A percentile compares a stretch with the other conserved stretches of the same genome.
Evolutionary conservation across 2,888 invertebrate species (phyloP).

Genomic region (Oegoconia quadripuncta): DNA sequence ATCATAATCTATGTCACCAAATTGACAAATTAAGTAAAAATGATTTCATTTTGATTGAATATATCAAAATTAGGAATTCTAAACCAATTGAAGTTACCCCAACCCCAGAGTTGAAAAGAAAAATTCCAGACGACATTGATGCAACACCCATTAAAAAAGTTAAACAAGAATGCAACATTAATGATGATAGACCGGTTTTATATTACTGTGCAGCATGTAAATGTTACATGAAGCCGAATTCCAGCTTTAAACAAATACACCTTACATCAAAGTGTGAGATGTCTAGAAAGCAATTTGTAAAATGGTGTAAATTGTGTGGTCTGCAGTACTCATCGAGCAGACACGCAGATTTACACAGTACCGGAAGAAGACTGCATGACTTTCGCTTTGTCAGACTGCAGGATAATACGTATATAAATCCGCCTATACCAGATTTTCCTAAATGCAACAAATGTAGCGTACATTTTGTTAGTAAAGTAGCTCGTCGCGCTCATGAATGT

Average conservation of each 20-base stretch:
- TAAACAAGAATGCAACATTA: not conserved
- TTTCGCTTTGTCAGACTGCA: constrained; percentile 26
- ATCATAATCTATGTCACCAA: constrained; percentile 25
- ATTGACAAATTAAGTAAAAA: constrained; percentile 14
- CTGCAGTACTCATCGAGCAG: constrained; percentile 18
- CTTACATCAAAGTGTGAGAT: not conserved
- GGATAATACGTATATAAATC: constrained; percentile 19
- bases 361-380: constrained; percentile 27
- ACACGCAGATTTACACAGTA: constrained; percentile 22
- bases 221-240: constrained; percentile 1
- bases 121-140: constrained; percentile 1
- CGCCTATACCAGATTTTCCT: constrained; percentile 27
- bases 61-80: not conserved
- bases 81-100: not conserved
- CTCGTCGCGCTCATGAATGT: constrained; percentile 23
- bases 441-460: constrained; percentile 35
- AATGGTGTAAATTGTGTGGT: constrained; percentile 39
- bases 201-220: constrained; percentile 26
- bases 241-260: too few relatives aligned
- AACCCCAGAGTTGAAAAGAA: not conserved
- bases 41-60: constrained; percentile 10
- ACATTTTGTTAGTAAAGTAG: constrained; percentile 22
- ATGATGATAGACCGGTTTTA: not conserved
- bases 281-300: constrained; percentile 6
- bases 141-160: not conserved